Conservation (phyloP, 37 sponge, comb jelly and placozoan species). For the Theonella swinhoei region DNA sequence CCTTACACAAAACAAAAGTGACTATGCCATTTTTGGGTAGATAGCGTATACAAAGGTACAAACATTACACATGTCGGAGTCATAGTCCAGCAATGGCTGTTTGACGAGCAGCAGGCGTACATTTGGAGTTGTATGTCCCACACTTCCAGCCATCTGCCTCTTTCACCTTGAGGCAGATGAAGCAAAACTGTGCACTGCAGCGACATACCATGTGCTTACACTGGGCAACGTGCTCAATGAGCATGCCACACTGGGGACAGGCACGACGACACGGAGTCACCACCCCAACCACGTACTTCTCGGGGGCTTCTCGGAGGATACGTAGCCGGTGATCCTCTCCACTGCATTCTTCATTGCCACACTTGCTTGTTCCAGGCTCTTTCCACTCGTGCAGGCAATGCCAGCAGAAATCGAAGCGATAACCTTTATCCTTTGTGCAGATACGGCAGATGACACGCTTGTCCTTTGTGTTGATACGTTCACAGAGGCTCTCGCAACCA, state of each 20-base stretch:
- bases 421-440: constrained; percentile 28
- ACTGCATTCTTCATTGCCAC: constrained; percentile 48
- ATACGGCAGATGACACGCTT: constrained; percentile 27
- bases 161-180: constrained; percentile 31
- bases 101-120: constrained; percentile 50
- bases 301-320: constrained; percentile 29
- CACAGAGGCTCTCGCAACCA: constrained; percentile 40
- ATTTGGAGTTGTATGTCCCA: constrained; percentile 43
- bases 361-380: not conserved
- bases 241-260: constrained; percentile 54
- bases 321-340: constrained; percentile 12
- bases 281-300: constrained; percentile 36
- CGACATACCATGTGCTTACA: constrained; percentile 72
- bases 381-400: constrained; percentile 49
- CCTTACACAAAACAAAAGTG: too few relatives aligned
- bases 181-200: constrained; percentile 53
- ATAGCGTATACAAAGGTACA: too few relatives aligned
- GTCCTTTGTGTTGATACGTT: constrained; percentile 23
- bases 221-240: constrained; percentile 46
- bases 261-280: constrained; percentile 42
- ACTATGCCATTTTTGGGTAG: too few relatives aligned
- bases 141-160: constrained; percentile 37
- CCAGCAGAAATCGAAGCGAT: constrained; percentile 38
- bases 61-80: too few relatives aligned
- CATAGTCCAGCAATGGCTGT: constrained; percentile 9